These are phyloP conservation scores for Ptychodera flava DNA, from an alignment of 35 echinoderm and acorn worm species.

Conservation along the genomic window DNA sequence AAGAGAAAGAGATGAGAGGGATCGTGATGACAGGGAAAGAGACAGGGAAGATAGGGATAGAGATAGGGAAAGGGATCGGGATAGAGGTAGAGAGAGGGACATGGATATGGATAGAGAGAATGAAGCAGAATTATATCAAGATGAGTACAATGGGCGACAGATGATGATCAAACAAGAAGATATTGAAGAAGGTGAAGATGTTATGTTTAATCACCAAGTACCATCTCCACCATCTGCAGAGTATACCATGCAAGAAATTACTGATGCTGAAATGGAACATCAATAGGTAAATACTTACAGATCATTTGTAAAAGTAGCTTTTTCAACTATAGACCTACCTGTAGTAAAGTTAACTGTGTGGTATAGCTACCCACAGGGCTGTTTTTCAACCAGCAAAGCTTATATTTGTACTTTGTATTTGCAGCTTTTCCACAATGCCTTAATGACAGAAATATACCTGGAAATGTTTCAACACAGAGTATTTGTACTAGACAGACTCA, in stretches of 20 bases:
- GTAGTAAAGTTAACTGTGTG: too few species aligned
- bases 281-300: too few species aligned
- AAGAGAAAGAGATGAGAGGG: constrained; percentile 19
- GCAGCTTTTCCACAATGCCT: too few species aligned
- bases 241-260: background rate
- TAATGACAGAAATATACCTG: too few species aligned
- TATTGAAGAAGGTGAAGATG: background rate
- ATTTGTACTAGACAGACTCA: too few species aligned
- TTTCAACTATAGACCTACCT: too few species aligned
- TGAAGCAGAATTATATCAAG: background rate
- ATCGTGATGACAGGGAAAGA: constrained; percentile 4
- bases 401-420: too few species aligned
- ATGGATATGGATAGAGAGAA: background rate
- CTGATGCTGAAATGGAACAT: background rate
- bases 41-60: constrained; percentile 2
- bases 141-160: background rate
- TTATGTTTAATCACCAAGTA: background rate
- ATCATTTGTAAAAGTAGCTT: too few species aligned
- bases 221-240: background rate
- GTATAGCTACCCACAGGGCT: too few species aligned
- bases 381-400: too few species aligned
- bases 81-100: background rate
- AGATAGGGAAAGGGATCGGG: background rate
- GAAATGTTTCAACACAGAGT: too few species aligned
- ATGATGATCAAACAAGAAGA: background rate